phyloP scores from a whole-genome alignment of 1,140 invertebrate genomes.

The Drosophila neocordata region DNA sequence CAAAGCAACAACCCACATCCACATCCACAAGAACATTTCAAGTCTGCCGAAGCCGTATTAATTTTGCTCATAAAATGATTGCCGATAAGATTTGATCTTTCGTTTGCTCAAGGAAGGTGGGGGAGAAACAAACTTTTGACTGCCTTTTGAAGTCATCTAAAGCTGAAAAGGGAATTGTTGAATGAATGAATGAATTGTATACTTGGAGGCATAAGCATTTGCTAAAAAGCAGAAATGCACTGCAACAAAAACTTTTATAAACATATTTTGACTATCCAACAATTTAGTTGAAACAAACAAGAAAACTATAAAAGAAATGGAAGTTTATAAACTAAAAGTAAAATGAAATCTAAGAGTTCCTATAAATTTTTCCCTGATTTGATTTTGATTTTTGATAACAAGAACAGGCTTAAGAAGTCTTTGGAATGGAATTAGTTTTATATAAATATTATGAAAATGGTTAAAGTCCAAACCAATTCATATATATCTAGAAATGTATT shows the following conservation, averaged over 20 bases:
- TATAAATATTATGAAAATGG: too few species aligned
- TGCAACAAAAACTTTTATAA: neutral
- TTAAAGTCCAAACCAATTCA: neutral
- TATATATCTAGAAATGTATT: neutral
- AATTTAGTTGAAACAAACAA: too few species aligned
- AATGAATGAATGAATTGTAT: constrained; percentile 27
- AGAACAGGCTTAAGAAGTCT: too few species aligned
- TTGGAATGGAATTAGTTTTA: neutral
- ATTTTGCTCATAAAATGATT: constrained; percentile 76
- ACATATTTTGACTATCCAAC: too few species aligned
- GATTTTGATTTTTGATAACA: too few species aligned
- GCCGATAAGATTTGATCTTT: constrained; percentile 79
- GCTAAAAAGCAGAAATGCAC: neutral
- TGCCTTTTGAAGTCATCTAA: constrained; percentile 44
- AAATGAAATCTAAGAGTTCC: too few species aligned
- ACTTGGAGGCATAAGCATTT: constrained; percentile 23
- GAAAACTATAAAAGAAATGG: too few species aligned
- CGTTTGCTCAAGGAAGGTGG: constrained; percentile 41
- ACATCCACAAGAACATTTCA: constrained; percentile 57
- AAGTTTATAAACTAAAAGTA: too few species aligned
- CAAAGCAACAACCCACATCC: constrained; percentile 48
- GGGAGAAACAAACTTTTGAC: constrained; percentile 29
- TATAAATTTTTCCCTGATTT: too few species aligned
- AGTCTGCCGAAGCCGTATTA: constrained; percentile 53
- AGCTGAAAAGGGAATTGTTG: neutral